Conservation (phyloP, 2,797 vertebrate genomes). For the Propithecus deckenii region DNA sequence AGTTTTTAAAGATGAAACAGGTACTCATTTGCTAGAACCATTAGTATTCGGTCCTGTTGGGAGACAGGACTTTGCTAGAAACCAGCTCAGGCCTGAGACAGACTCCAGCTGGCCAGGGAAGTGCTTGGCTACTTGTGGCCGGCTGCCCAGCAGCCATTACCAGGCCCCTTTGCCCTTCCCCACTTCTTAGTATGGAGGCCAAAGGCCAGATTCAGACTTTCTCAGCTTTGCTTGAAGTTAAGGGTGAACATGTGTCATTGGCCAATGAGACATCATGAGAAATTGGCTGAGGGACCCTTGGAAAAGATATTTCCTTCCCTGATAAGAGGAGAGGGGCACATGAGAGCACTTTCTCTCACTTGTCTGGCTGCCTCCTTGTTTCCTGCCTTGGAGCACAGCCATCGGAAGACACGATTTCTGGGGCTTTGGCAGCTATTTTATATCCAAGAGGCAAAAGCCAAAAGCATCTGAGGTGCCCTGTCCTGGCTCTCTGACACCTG, state of each 20-base stretch:
- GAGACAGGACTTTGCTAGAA: neutral
- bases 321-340: neutral
- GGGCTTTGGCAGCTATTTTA: neutral
- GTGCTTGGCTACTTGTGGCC: neutral
- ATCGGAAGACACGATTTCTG: neutral
- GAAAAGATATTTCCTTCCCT: neutral
- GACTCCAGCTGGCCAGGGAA: neutral
- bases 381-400: neutral
- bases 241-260: neutral
- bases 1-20: neutral
- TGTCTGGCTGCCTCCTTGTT: neutral
- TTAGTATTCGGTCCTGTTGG: neutral
- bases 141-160: neutral
- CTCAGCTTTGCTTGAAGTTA: neutral
- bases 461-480: neutral
- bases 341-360: fast-evolving
- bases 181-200: neutral
- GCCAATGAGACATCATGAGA: neutral
- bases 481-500: neutral
- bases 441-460: neutral
- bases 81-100: neutral
- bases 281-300: neutral
- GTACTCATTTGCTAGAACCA: fast-evolving
- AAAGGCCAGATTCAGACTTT: neutral
- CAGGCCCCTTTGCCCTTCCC: neutral